phyloP scores from a whole-genome alignment of 2,113 vertebrate species.

The Chauna torquata region DNA sequence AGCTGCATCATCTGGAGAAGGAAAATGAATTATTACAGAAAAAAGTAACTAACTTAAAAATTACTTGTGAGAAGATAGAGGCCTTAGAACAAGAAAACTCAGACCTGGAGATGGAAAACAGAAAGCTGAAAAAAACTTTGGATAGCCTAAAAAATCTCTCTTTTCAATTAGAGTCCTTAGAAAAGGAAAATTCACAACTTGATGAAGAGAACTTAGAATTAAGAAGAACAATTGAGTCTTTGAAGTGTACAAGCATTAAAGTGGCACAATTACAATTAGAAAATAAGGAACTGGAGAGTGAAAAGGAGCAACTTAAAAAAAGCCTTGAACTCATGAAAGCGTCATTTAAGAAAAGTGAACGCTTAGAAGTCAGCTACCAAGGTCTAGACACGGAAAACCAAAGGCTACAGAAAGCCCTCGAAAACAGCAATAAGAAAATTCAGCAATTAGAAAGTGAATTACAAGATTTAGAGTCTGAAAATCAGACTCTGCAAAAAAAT shows the following conservation, averaged over 20 bases:
- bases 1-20: conserved; percentile 85
- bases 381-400: conserved; percentile 97
- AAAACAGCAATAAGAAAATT: conserved; percentile 96
- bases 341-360: conserved; percentile 92
- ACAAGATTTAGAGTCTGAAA: conserved; percentile 93
- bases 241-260: conserved; percentile 86
- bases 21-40: conserved; percentile 94
- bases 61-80: conserved; percentile 93
- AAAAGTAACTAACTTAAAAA: conserved; percentile 89
- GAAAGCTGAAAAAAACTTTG: conserved; percentile 91
- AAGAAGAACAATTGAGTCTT: conserved; percentile 86
- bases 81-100: conserved; percentile 92
- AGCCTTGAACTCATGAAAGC: conserved; percentile 93
- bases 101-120: conserved; percentile 89
- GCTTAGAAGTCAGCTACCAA: conserved; percentile 95
- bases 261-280: conserved; percentile 90
- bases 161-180: conserved; percentile 89
- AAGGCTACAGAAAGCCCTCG: conserved; percentile 93
- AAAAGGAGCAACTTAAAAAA: conserved; percentile 90
- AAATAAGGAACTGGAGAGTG: conserved; percentile 93
- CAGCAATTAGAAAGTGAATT: conserved; percentile 93
- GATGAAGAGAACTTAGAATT: conserved; percentile 94
- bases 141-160: conserved; percentile 89
- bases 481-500: conserved; percentile 90
- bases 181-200: conserved; percentile 94